Base-by-base conservation (phyloP, 1,140 invertebrate genomes). In the Gonatopus flavifemur region DNA sequence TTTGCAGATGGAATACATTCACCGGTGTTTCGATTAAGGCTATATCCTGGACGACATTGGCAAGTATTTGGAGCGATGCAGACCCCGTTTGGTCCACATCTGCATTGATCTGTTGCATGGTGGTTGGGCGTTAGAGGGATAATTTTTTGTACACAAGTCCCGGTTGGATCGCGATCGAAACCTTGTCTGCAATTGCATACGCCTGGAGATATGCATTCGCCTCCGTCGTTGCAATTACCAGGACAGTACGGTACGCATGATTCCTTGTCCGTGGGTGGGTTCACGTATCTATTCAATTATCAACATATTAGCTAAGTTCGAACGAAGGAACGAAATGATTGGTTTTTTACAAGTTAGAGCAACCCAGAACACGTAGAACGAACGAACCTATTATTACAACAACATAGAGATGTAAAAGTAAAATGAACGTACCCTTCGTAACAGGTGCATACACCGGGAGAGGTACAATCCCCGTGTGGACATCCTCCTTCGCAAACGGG, bases 401-500 rank as follows among this genome's bases (percentile, higher is more conserved):
- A n/a, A n/a, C n/a, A n/a, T n/a, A n/a, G n/a, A n/a, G n/a, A n/a
- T n/a, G n/a, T n/a, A n/a, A n/a, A 18, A 19, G 21, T 18, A 46
- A 22, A 20, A 42, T 18, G n/a, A n/a, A 44, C 47, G 41, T 59
- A 75, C 73, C 76, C 77, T 2, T 50, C 16, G 38, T 60, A 28
- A 49, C 77, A 79, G 3, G 43, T 52, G 52, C 77, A 79, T 3
- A 72, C 48, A 13, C 72, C 74, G 3, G 76, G 76, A 1, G 49
- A 43, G 2, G 49, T 64, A 35, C 77, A 79, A 0, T 59, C 47
- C 0, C 76, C 77, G 45, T 79, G 67, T 0, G 45, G 38, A 33
- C 77, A 79, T 2, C 67, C 73, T 5, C 67, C 64, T 32, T 76
- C 69, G 47, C 77, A 79, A 12, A 65, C 36, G 0, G 77, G 62